Percentiles rank a stretch among this genome's conserved stretches.
Evolutionary conservation across 2,113 vertebrate genomes (phyloP).

Genomic region (Ginglymostoma cirratum): DNA sequence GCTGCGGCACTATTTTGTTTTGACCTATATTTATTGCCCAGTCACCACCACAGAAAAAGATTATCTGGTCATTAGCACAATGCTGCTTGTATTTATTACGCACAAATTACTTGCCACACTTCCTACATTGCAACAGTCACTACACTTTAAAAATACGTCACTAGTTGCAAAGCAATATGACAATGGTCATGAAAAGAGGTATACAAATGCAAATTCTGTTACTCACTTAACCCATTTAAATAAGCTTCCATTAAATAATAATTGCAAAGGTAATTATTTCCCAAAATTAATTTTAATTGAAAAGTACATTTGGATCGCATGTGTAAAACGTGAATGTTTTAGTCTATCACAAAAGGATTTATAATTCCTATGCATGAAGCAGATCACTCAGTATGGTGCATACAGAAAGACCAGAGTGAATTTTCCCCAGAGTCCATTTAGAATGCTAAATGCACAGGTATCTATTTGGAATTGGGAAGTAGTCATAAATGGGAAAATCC

Average conservation of each 20-base stretch:
- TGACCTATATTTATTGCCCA: too few species aligned
- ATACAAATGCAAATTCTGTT: background rate
- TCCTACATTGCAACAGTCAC: background rate
- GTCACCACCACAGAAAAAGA: background rate
- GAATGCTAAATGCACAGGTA: background rate
- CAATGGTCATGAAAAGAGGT: background rate
- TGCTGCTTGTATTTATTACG: background rate
- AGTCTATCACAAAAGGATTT: background rate
- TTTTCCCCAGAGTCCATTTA: background rate
- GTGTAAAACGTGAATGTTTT: background rate
- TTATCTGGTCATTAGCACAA: too few species aligned
- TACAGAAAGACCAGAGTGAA: background rate
- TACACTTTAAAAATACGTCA: background rate
- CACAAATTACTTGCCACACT: background rate
- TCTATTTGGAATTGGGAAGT: background rate
- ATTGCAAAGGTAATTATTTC: background rate
- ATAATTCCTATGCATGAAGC: background rate
- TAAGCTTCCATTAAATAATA: background rate
- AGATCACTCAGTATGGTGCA: background rate
- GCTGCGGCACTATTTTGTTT: background rate
- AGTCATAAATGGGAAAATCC: background rate
- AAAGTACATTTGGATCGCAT: background rate
- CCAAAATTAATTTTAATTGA: background rate
- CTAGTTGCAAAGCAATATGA: background rate
- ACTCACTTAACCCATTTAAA: background rate